Evolutionary conservation across 2,888 invertebrate species (phyloP), one percentile per base, ranked within the genome.

Genomic region (Lochmaea capreae): DNA sequence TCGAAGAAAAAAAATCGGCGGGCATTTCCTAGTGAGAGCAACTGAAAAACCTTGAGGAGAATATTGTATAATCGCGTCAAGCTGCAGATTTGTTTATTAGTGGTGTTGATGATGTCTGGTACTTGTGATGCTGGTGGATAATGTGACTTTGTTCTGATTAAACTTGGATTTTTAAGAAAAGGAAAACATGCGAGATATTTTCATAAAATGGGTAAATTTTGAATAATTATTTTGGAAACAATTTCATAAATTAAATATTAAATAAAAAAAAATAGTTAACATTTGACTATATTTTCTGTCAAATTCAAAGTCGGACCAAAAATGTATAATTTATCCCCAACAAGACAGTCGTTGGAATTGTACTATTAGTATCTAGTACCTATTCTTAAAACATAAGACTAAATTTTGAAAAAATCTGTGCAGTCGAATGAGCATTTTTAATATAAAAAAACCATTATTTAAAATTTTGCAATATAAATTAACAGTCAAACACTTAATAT

Each of bases 41-140:
- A 65, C 70, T 43, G 57, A 68, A 49, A 70, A 70, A 70, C 70
- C 70, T 70, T 70, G 70, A 70, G 65, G 18, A 63, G 63, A 65
- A 57, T 42, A 65, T 70, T 65, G 70, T 70, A 70, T 70, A 70
- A 70, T 70, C 59, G 65, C 39, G 57, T 16, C 52, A 16, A 63
- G 70, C 63, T 42, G 70, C 65, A 22, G 63, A 65, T 70, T 70
- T 54, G 70, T 52, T 65, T 63, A 57, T 65, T 70, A 65, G 67
- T 54, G 18, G 67, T 12, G 49, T 61, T 33, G 68, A 69, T 63
- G 70, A 65, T 65, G 70, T 63, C 70, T 65, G 12, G 69, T 49
- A 62, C 39, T 52, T 54, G 61, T 61, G 70, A 70, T 58, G 39
- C 43, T 43, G 70, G 70, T 57, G 70, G 26, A 58, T 70, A 16